phyloP scores from a whole-genome alignment of 2,113 vertebrate genomes.

The Regulus satrapa region DNA sequence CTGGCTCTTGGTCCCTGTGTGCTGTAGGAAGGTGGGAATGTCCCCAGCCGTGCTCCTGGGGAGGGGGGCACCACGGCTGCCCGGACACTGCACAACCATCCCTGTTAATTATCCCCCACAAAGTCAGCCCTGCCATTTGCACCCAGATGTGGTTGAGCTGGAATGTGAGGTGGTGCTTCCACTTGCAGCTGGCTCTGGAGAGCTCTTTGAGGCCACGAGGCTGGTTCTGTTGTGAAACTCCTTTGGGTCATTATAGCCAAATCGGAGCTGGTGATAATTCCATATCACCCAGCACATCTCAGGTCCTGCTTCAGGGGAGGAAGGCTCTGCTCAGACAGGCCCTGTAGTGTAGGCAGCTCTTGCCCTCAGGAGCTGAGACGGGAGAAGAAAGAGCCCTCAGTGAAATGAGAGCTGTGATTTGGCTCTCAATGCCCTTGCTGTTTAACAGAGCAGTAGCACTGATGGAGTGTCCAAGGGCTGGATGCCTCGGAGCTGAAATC shows the following conservation, averaged over 20 bases:
- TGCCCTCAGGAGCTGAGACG: background rate
- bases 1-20: background rate
- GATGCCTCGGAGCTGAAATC: background rate
- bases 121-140: background rate
- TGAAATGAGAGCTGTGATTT: background rate
- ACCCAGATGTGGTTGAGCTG: background rate
- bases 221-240: conserved; percentile 5
- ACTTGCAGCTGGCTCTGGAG: background rate
- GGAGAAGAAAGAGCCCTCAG: background rate
- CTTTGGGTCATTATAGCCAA: background rate
- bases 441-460: background rate
- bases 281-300: background rate
- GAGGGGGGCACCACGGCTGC: background rate
- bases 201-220: background rate
- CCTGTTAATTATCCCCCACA: background rate
- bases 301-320: background rate
- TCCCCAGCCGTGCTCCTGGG: background rate
- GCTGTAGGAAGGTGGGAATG: background rate
- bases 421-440: background rate
- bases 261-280: background rate
- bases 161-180: background rate
- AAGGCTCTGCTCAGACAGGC: background rate
- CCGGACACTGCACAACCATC: background rate
- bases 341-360: background rate
- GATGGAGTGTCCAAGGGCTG: background rate